phyloP scores from a whole-genome alignment of 2,888 invertebrate genomes.

The Ornithoptera priamus region DNA sequence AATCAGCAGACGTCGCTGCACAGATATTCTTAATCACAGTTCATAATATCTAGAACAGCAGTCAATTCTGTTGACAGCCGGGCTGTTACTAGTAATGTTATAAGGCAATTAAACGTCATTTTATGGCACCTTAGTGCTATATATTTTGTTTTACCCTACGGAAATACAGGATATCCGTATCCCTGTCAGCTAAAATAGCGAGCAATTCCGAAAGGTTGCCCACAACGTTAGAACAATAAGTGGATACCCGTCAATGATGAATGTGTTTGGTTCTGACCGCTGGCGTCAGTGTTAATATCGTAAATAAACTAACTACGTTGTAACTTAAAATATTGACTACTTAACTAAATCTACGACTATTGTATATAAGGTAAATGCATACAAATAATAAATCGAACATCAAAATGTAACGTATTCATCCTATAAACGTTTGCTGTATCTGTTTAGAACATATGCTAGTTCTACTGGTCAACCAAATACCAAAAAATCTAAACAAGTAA shows the following conservation, averaged over 20 bases:
- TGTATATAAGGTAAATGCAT: background rate
- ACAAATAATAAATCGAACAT: no score
- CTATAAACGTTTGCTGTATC: background rate
- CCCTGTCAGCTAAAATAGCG: constrained; percentile 20
- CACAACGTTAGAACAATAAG: constrained; percentile 7
- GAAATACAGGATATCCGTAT: constrained; percentile 20
- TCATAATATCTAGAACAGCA: no score
- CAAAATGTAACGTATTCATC: background rate
- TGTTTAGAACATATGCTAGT: background rate
- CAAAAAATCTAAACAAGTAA: no score
- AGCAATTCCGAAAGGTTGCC: constrained; percentile 12
- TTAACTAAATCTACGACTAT: background rate
- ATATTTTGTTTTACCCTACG: constrained; percentile 14
- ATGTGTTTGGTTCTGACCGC: background rate
- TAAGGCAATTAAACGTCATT: background rate
- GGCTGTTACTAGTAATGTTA: background rate
- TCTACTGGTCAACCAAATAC: no score
- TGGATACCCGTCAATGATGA: constrained; percentile 13
- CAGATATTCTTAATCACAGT: no score
- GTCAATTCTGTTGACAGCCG: no score
- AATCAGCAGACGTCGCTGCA: no score
- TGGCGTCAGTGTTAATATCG: background rate
- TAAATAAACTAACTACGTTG: background rate
- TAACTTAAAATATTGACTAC: background rate
- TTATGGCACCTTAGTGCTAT: constrained; percentile 4